Conservation (phyloP, 37 sponge, comb jelly and placozoan genomes). For the Chondrosia reniformis region DNA sequence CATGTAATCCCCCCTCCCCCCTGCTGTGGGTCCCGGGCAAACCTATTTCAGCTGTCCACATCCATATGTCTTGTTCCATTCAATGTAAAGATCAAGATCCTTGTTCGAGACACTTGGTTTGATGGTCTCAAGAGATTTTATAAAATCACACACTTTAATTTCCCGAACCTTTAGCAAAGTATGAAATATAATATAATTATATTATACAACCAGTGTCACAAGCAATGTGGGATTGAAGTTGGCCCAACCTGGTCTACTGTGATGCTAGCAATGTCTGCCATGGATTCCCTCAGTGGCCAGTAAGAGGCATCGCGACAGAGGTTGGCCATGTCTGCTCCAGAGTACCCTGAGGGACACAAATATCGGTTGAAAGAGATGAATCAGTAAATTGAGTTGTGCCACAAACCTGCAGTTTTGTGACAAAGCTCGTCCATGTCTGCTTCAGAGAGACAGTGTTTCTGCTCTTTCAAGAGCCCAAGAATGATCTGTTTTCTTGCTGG, state of each 20-base stretch:
- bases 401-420: slow-evolving; percentile 60
- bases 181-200: too few relatives aligned
- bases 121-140: slow-evolving; percentile 59
- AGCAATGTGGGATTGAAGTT: neutral
- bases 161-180: slow-evolving; percentile 91
- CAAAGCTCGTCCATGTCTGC: slow-evolving; percentile 61
- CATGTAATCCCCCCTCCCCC: too few relatives aligned
- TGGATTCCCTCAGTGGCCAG: slow-evolving; percentile 82
- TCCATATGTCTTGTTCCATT: slow-evolving; percentile 96
- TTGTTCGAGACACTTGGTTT: slow-evolving; percentile 83
- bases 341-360: slow-evolving; percentile 84
- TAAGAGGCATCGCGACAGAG: slow-evolving; percentile 95
- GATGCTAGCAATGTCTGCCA: slow-evolving; percentile 77
- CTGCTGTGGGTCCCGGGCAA: too few relatives aligned
- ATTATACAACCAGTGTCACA: too few relatives aligned
- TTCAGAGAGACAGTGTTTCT: slow-evolving; percentile 54
- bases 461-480: slow-evolving; percentile 66
- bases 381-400: neutral
- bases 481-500: slow-evolving; percentile 83
- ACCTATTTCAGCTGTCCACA: slow-evolving; percentile 47
- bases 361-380: too few relatives aligned
- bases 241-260: slow-evolving; percentile 66
- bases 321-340: slow-evolving; percentile 94
- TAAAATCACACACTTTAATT: slow-evolving; percentile 73
- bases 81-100: slow-evolving; percentile 82